Evolutionary conservation across 1,140 invertebrate species (phyloP), one percentile per base, ranked within the genome.

Genomic region (Sycophila sp.): DNA sequence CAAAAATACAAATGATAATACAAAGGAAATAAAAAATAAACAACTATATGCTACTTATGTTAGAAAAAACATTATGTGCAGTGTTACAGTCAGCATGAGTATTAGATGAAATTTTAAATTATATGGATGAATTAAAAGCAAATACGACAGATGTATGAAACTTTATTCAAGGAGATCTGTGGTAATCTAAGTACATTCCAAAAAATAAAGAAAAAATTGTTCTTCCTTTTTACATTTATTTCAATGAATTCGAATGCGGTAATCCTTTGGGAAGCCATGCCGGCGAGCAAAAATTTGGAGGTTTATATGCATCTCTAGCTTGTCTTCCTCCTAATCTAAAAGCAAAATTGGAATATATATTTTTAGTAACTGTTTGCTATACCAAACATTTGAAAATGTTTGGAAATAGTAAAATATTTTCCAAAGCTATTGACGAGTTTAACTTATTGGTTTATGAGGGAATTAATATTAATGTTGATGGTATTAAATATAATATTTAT

Each of bases 371-470:
- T 32, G 28, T 74, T 62, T 74, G 28, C 49, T 64, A 73, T 36
- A 36, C 71, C 19, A 73, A 73, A 22, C 40, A 68, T 62, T 45
- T 55, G 24, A 73, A 74, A 58, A 26, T 42, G 64, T 73, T 73
- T 49, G 68, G 72, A 13, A 73, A 73, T 63, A 28, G 36, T 26
- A 62, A 40, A 28, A 13, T 73, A 2, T 73, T 66, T 26, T 0
- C 13, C 4, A 66, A 49, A 62, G 45, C 30, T 22, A 73, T 73
- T 7, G 38, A 60, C 13, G 63, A 74, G 13, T 56, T 74, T 11
- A 74, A 74, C 32, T 15, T 47, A 38, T 71, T 74, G 26, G 55
- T 51, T 15, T 34, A 58, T 15, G 45, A 71, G 13, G 69, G 72
- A 26, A 45, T 71, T 24, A 38, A 30, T 42, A 22, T 74, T 38